Evolutionary conservation across 23 tunicate species (phyloP), one percentile per base, ranked within the genome.

Genomic region (Corella eumyota): DNA sequence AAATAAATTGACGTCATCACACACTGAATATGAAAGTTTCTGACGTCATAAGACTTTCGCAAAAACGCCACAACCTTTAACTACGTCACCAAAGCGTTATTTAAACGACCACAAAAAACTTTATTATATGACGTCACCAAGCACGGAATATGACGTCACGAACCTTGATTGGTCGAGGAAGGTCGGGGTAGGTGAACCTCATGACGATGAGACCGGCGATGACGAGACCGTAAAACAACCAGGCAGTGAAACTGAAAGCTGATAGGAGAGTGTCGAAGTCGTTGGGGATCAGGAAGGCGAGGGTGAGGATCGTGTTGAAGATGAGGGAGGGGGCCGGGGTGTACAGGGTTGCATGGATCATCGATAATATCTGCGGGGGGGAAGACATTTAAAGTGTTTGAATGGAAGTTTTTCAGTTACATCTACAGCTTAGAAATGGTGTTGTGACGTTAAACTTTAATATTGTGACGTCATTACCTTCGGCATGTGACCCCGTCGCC

Each of bases 311-410:
- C 3, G 25, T 35, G 2, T 64, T 33, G 1, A 82, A 29, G 21
- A 82, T 27, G 32, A 82, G 17, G 28, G 81, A 46, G 9, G 92
- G 81, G 3, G 70, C 81, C 2, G 92, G 92, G 30, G 81, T 82
- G 56, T 50, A 34, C 34, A 62, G 71, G n/a, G 32, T 73, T 27
- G 67, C 81, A 26, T 70, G 70, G 27, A 61, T 66, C 92, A 82
- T 82, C 9, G 56, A 64, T 20, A 82, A 55, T n/a, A 82, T 74
- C 81, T 82, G 62, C 37, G 15, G 11, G 15, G 48, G 15, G 11
- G 15, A 9, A 40, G 48, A 40, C 13, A 40, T 40, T 40, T 9
- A 40, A 40, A n/a, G n/a, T n/a, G n/a, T n/a, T n/a, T n/a, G n/a
- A n/a, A n/a, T n/a, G n/a, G n/a, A n/a, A n/a, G n/a, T n/a, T n/a